These are phyloP conservation scores for Oophaga pumilio DNA, from an alignment of 2,113 vertebrate species.

Conservation along the genomic window DNA sequence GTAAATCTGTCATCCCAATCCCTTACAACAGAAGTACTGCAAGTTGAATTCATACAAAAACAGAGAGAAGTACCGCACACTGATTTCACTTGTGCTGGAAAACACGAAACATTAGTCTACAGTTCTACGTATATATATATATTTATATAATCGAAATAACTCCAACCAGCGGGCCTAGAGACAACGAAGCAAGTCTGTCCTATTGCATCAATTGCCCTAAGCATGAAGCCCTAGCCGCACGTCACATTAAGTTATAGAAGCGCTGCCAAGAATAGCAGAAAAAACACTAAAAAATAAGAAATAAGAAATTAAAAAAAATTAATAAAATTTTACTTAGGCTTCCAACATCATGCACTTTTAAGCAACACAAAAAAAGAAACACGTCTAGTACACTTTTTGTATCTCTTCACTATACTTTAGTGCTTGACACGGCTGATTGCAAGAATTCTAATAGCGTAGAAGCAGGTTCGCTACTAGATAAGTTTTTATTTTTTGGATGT, in stretches of 20 bases:
- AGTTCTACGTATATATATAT: conserved; percentile 83
- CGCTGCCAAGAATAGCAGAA: conserved; percentile 82
- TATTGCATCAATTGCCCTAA: conserved; percentile 81
- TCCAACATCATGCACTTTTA: conserved; percentile 96
- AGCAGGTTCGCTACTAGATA: conserved; percentile 69
- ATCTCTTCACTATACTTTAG: conserved; percentile 85
- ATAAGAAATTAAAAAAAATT: conserved; percentile 64
- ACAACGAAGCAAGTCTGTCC: conserved; percentile 86
- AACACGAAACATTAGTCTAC: conserved; percentile 84
- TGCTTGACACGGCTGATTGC: conserved; percentile 83
- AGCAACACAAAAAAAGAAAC: conserved; percentile 89
- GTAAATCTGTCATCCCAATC: conserved; percentile 86
- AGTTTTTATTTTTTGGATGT: conserved; percentile 67
- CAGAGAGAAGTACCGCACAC: conserved; percentile 86
- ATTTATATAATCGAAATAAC: conserved; percentile 87
- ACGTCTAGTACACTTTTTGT: conserved; percentile 79
- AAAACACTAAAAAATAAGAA: conserved; percentile 71
- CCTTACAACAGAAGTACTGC: conserved; percentile 86
- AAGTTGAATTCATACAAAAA: conserved; percentile 90
- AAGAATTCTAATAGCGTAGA: conserved; percentile 78
- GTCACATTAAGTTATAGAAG: conserved; percentile 83
- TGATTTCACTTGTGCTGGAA: conserved; percentile 87
- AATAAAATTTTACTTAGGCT: conserved; percentile 82
- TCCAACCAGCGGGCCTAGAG: conserved; percentile 84
- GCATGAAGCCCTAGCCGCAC: conserved; percentile 85